A percentile compares a stretch with the other conserved stretches of the same genome.
These are phyloP conservation scores for Anguilla japonica DNA, from an alignment of 2,113 vertebrate species.

Conservation along the genomic window DNA sequence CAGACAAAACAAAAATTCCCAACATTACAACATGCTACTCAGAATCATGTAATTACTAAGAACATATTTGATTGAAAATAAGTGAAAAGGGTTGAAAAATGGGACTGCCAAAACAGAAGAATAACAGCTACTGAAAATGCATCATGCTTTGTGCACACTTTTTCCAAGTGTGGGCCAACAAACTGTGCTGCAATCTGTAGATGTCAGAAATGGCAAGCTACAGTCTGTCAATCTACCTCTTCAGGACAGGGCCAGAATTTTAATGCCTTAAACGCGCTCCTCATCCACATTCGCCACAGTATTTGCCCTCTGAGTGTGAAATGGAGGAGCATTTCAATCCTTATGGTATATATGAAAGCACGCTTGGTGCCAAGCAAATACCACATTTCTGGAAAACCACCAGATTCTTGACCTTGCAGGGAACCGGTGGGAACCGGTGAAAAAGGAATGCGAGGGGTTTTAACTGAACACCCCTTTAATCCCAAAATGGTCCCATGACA, in stretches of 20 bases:
- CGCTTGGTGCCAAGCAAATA: neutral
- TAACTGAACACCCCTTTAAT: conserved; percentile 16
- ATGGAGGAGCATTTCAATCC: neutral
- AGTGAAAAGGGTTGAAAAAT: too few species aligned
- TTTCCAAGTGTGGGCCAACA: too few species aligned
- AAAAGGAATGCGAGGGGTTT: conserved; percentile 27
- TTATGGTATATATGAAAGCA: neutral
- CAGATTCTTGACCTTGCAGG: neutral
- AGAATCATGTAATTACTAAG: too few species aligned
- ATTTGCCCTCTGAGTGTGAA: neutral
- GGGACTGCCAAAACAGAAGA: too few species aligned
- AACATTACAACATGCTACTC: too few species aligned
- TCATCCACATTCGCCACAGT: neutral
- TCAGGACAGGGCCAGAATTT: neutral
- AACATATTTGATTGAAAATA: too few species aligned
- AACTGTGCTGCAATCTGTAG: too few species aligned
- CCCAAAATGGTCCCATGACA: conserved; percentile 45
- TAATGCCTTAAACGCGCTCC: neutral
- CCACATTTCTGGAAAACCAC: neutral
- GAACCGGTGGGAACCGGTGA: conserved; percentile 12
- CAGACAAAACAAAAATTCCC: too few species aligned
- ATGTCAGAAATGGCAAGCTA: neutral
- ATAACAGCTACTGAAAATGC: too few species aligned
- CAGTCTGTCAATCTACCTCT: neutral
- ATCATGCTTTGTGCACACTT: too few species aligned